Evolutionary conservation across 2,113 vertebrate genomes (phyloP).

Genomic region (Rhinolophus sinicus): DNA sequence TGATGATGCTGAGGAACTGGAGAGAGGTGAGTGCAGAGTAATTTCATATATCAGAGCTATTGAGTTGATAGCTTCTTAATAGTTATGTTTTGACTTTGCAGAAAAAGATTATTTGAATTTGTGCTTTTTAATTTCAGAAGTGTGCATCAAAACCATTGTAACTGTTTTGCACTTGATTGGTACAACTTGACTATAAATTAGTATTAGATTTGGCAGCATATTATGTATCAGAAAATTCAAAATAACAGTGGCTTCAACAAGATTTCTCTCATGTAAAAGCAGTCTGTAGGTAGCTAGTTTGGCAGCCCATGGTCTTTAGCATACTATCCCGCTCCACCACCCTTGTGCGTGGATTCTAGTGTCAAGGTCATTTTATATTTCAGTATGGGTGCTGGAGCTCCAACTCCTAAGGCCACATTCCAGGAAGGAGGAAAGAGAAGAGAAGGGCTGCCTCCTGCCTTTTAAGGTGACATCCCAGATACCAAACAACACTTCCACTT

Average conservation of each 20-base stretch:
- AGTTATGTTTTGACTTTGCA: constrained; percentile 25
- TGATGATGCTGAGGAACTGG: constrained; percentile 96
- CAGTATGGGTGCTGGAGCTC: background rate
- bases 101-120: constrained; percentile 31
- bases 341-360: background rate
- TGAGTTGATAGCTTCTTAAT: background rate
- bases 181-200: constrained; percentile 39
- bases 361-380: background rate
- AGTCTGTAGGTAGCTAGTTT: background rate
- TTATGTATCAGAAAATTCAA: constrained; percentile 23
- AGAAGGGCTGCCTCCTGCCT: background rate
- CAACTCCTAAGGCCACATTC: background rate
- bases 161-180: constrained; percentile 5
- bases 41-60: background rate
- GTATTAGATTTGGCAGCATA: background rate
- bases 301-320: background rate
- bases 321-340: background rate
- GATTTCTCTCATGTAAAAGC: background rate
- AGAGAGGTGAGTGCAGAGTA: constrained; percentile 90
- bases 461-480: background rate
- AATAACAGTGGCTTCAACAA: background rate
- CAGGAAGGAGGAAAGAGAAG: background rate
- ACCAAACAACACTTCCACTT: background rate
- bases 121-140: constrained; percentile 51
- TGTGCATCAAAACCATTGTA: background rate